Evolutionary conservation across 2,888 invertebrate genomes (phyloP), one percentile per base, ranked within the genome.

Genomic region (Drosophila neotestacea): DNA sequence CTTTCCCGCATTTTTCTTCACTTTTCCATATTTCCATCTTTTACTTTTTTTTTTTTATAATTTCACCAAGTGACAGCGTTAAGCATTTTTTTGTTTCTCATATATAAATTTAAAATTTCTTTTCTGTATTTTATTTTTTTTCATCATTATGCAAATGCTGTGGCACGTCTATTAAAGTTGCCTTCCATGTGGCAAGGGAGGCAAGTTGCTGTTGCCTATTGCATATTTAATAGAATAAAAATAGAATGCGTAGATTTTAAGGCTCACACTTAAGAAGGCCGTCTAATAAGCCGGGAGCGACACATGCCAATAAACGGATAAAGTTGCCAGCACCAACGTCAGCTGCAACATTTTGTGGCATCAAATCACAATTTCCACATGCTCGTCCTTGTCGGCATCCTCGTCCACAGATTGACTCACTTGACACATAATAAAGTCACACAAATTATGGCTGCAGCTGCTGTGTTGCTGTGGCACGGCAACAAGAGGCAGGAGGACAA

Each of bases 401-500:
- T 52, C 72, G 79, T 83, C 79, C 81, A 70, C 85, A 89, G 79
- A 89, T 89, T 90, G 90, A 83, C 79, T 85, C 82, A 79, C 79
- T 83, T 83, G 87, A 87, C 88, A 88, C 89, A 81, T 89, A 84
- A 90, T 89, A 90, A 88, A 89, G 90, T 88, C 83, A 74, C 80
- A 74, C 70, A 87, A 87, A 87, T 82, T 79, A 85, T 74, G 85
- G 81, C 71, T 86, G 87, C 79, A 73, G 87, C 81, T 64, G 86
- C 63, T 47, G 41, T 47, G 60, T 11, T 42, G 60, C 16, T 42
- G 62, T 42, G 27, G 52, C 50, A 50, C 22, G 50, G 36, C 54
- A 54, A 54, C 54, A 54, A 9, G 27, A 10, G 34, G n/a, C 34
- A 22, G 50, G 28, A 4, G 34, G 34, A 4, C 10, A 6, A 11